phyloP scores from a whole-genome alignment of 2,797 vertebrate genomes.

The Epinephelus coioides region DNA sequence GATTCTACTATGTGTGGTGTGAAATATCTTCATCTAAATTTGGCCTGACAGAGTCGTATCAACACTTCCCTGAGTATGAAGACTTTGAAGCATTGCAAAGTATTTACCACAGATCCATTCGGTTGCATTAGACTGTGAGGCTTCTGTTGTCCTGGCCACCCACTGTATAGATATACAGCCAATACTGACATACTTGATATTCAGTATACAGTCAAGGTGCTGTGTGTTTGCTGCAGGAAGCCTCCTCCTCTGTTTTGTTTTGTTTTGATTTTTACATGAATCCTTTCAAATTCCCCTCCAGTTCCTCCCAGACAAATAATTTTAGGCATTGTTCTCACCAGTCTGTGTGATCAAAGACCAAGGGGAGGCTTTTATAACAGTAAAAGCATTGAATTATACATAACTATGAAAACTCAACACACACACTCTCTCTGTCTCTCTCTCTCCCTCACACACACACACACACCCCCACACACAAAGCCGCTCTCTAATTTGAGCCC shows the following conservation, averaged over 20 bases:
- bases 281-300: conserved; percentile 24
- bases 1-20: neutral
- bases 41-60: neutral
- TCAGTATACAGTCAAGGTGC: conserved; percentile 3
- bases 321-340: conserved; percentile 40
- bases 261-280: conserved; percentile 28
- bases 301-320: conserved; percentile 22
- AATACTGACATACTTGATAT: neutral
- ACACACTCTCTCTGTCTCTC: conserved; percentile 35
- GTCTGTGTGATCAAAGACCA: conserved; percentile 71
- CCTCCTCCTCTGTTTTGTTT: conserved; percentile 20
- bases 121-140: neutral
- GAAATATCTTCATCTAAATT: neutral
- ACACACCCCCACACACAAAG: conserved; percentile 44
- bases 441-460: conserved; percentile 33
- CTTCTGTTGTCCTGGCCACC: neutral
- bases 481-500: conserved; percentile 79
- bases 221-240: conserved; percentile 9
- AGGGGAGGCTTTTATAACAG: conserved; percentile 54
- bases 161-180: neutral
- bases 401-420: conserved; percentile 49
- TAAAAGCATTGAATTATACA: conserved; percentile 72
- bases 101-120: neutral
- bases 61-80: neutral
- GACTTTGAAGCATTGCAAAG: neutral